phyloP scores from a whole-genome alignment of 2,797 vertebrate genomes.

The Chelidonichthys spinosus region DNA sequence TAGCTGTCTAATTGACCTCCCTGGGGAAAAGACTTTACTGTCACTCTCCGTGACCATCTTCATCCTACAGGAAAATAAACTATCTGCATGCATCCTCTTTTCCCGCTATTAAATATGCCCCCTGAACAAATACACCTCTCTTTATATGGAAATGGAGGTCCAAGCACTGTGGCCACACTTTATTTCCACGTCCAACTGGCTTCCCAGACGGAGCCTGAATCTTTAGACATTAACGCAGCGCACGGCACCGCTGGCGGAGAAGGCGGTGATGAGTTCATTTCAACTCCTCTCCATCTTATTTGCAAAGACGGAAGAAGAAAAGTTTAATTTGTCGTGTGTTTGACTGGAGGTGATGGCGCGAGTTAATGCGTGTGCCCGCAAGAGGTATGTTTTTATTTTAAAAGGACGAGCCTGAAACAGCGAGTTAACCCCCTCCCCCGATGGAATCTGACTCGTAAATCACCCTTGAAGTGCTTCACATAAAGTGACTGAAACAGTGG shows the following conservation, averaged over 20 bases:
- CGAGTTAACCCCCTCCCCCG: conserved; percentile 44
- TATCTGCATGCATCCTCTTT: conserved; percentile 59
- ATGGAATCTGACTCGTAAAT: conserved; percentile 54
- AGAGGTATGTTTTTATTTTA: conserved; percentile 50
- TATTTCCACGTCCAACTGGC: conserved; percentile 64
- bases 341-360: conserved; percentile 58
- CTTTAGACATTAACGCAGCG: conserved; percentile 50
- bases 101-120: conserved; percentile 71
- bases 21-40: conserved; percentile 64
- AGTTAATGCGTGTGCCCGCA: conserved; percentile 65
- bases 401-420: conserved; percentile 61
- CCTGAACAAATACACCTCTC: conserved; percentile 58
- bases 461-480: conserved; percentile 37
- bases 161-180: conserved; percentile 55
- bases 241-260: conserved; percentile 46
- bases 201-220: conserved; percentile 59
- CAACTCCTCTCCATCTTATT: conserved; percentile 70
- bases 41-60: conserved; percentile 52
- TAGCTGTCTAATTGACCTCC: conserved; percentile 71
- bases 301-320: conserved; percentile 44
- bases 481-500: conserved; percentile 34
- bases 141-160: conserved; percentile 78
- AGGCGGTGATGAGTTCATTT: conserved; percentile 51
- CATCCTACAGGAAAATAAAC: conserved; percentile 71
- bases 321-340: conserved; percentile 62